phyloP scores from a whole-genome alignment of 2,113 vertebrate genomes.

The Antechinus flavipes region DNA sequence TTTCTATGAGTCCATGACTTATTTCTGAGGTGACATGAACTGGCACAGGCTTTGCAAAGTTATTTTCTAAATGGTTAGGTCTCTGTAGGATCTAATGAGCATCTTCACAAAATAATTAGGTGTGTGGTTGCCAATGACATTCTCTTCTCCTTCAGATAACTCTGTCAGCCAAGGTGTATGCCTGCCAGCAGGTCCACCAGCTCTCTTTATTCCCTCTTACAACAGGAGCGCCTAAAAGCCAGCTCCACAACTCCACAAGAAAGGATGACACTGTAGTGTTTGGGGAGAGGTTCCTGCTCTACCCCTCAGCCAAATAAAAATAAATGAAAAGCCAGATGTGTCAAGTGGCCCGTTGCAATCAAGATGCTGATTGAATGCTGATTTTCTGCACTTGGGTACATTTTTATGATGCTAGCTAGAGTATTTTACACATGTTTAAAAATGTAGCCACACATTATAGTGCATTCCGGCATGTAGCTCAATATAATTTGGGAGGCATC shows the following conservation, averaged over 20 bases:
- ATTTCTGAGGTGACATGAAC: slow-evolving; percentile 55
- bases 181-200: neutral
- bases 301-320: neutral
- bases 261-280: neutral
- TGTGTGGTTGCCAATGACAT: slow-evolving; percentile 43
- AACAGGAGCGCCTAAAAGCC: slow-evolving; percentile 41
- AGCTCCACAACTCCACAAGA: neutral
- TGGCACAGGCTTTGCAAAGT: slow-evolving; percentile 37
- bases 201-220: neutral
- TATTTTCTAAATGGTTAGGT: slow-evolving; percentile 65
- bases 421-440: slow-evolving; percentile 38
- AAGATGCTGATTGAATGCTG: slow-evolving; percentile 55
- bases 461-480: slow-evolving; percentile 45
- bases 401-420: slow-evolving; percentile 48
- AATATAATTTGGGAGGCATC: slow-evolving; percentile 56
- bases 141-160: slow-evolving; percentile 54
- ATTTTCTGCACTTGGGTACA: slow-evolving; percentile 7
- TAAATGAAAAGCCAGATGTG: slow-evolving; percentile 26
- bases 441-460: slow-evolving; percentile 28
- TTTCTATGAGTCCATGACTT: neutral
- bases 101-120: slow-evolving; percentile 44
- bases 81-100: slow-evolving; percentile 43
- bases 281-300: neutral
- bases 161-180: slow-evolving; percentile 8
- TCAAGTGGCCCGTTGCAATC: neutral